Evolutionary conservation across 1,140 invertebrate species (phyloP).

Genomic region (Bombus confusus): DNA sequence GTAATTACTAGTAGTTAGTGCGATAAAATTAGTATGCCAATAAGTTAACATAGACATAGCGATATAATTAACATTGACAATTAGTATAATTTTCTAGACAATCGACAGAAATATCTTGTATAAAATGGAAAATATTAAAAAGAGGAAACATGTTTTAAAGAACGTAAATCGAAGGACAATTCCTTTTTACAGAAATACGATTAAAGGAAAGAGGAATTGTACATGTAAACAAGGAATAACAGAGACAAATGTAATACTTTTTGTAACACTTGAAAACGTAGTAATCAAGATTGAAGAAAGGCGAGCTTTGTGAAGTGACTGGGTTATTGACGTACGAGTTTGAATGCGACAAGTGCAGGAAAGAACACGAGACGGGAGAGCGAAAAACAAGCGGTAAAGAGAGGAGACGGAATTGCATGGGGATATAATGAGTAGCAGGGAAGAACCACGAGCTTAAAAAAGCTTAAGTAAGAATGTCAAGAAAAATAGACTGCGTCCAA

Average conservation of each 20-base stretch:
- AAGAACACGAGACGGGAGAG: neutral
- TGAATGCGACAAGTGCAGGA: conserved; percentile 10
- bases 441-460: neutral
- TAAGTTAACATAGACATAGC: no score
- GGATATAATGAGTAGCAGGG: neutral
- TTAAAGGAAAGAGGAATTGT: neutral
- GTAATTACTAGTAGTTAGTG: no score
- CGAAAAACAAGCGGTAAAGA: conserved; percentile 14
- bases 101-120: neutral
- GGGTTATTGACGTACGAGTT: conserved; percentile 15
- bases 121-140: neutral
- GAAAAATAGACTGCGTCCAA: neutral
- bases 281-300: neutral
- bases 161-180: neutral
- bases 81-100: no score
- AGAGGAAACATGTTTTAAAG: neutral
- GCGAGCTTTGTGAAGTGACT: neutral
- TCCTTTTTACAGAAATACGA: neutral
- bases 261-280: neutral
- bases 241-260: neutral
- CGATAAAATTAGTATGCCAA: no score
- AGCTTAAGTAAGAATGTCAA: neutral
- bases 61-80: no score
- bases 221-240: no score
- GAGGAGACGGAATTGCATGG: neutral